phyloP scores from a whole-genome alignment of 2,888 invertebrate species.

The Pollenia amentaria region DNA sequence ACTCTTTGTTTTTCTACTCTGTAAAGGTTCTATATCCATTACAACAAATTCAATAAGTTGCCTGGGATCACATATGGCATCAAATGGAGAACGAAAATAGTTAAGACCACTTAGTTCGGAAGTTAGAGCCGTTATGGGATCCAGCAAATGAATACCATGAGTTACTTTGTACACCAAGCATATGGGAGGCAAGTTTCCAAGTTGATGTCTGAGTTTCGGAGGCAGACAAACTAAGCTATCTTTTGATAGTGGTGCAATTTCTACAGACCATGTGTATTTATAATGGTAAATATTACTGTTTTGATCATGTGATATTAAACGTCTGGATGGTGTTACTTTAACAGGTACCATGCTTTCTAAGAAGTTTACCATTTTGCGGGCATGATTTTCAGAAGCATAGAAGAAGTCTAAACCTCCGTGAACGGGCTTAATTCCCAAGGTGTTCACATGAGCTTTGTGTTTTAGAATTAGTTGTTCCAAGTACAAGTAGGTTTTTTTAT shows the following conservation, averaged over 20 bases:
- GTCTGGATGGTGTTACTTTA: slow-evolving; percentile 95
- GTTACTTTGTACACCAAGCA: slow-evolving; percentile 96
- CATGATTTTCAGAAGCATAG: slow-evolving; percentile 94
- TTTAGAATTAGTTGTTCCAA: slow-evolving; percentile 97
- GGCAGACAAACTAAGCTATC: slow-evolving; percentile 96
- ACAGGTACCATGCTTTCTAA: slow-evolving; percentile 94
- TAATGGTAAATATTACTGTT: slow-evolving; percentile 98
- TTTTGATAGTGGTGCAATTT: slow-evolving; percentile 98
- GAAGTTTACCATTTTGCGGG: slow-evolving; percentile 98
- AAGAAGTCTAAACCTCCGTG: slow-evolving; percentile 97
- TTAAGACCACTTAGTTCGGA: slow-evolving; percentile 92
- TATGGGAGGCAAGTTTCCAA: slow-evolving; percentile 94
- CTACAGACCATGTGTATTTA: slow-evolving; percentile 96
- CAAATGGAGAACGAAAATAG: slow-evolving; percentile 95
- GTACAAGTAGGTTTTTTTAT: slow-evolving; percentile 98
- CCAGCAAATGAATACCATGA: slow-evolving; percentile 95
- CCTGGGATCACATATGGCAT: slow-evolving; percentile 94
- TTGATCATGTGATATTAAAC: slow-evolving; percentile 97
- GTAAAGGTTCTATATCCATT: slow-evolving; percentile 92
- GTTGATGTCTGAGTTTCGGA: slow-evolving; percentile 92
- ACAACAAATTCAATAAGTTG: slow-evolving; percentile 96
- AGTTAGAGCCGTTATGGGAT: slow-evolving; percentile 95
- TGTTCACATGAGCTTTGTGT: slow-evolving; percentile 95
- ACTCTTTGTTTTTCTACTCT: slow-evolving; percentile 88
- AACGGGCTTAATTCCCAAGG: slow-evolving; percentile 93